Conservation (phyloP, 2,797 vertebrate genomes). For the Micrastur ruficollis region DNA sequence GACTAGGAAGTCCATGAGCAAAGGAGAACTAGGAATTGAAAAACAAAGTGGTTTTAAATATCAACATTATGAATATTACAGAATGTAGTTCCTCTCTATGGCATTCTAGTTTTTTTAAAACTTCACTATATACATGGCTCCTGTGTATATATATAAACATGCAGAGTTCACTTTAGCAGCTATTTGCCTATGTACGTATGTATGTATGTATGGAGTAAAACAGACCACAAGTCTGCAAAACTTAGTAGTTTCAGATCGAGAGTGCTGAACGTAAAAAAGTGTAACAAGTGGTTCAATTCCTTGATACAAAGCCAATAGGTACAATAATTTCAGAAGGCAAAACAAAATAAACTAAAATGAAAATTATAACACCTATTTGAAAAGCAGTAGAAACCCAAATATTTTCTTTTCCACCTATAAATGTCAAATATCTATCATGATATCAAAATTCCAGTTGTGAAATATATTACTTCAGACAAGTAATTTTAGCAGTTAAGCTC, state of each 20-base stretch:
- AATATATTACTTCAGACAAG: neutral
- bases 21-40: neutral
- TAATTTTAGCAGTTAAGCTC: neutral
- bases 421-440: neutral
- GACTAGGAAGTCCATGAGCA: neutral
- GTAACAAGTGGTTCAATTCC: neutral
- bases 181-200: fast-evolving
- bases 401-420: neutral
- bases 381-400: neutral
- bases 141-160: neutral
- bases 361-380: neutral
- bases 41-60: neutral
- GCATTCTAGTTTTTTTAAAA: neutral
- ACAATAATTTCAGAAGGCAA: neutral
- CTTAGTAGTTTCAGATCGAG: neutral
- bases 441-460: neutral
- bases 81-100: neutral
- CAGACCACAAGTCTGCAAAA: neutral
- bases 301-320: neutral
- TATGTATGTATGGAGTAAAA: too few species aligned
- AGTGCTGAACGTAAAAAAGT: neutral
- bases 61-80: neutral
- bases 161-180: neutral
- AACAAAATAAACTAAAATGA: neutral
- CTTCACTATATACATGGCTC: neutral